phyloP scores from a whole-genome alignment of 2,113 vertebrate species.

The Hylia prasina region DNA sequence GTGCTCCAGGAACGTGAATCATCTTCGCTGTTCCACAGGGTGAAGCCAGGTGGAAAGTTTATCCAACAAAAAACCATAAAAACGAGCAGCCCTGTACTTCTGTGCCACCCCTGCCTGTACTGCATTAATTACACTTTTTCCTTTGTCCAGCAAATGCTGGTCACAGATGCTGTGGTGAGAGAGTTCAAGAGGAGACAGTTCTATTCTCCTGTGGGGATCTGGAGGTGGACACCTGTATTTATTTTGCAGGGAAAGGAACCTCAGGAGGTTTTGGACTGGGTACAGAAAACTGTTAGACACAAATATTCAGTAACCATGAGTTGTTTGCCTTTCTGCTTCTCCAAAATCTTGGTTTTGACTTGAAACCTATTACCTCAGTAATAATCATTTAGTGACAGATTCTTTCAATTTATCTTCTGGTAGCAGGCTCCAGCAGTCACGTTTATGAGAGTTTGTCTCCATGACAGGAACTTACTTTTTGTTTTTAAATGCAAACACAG shows the following conservation, averaged over 20 bases:
- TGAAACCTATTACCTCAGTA: neutral
- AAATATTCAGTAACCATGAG: neutral
- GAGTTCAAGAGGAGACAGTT: neutral
- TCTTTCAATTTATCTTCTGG: neutral
- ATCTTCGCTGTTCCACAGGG: neutral
- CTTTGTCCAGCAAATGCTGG: neutral
- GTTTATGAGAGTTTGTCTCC: neutral
- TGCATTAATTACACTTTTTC: neutral
- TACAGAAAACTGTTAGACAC: neutral
- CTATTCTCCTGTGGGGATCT: neutral
- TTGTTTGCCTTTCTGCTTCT: neutral
- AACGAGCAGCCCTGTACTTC: neutral
- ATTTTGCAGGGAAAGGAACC: neutral
- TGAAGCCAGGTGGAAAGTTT: neutral
- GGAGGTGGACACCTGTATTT: neutral
- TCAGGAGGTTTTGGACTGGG: neutral
- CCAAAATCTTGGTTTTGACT: neutral
- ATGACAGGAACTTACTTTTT: constrained; percentile 19
- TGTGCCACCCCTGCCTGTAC: neutral
- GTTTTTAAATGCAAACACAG: constrained; percentile 24
- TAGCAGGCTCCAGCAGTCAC: neutral
- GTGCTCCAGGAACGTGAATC: neutral
- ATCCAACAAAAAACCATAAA: neutral
- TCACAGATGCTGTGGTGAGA: neutral
- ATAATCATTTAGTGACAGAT: neutral